These are phyloP conservation scores for Pseudopipra pipra DNA, from an alignment of 2,113 vertebrate genomes.

Conservation along the genomic window DNA sequence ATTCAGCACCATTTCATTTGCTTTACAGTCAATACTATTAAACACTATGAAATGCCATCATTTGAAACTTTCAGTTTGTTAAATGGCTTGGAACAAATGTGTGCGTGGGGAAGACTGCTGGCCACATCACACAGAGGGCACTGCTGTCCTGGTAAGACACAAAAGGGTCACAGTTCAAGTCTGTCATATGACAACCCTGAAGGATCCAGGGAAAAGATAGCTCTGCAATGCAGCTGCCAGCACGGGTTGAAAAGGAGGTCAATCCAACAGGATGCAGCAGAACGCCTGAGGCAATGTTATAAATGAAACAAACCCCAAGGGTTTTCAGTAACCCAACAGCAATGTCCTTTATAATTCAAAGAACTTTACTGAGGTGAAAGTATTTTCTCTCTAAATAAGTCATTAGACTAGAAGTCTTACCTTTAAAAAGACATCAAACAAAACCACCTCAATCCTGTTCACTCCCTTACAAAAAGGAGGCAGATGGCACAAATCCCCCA, in stretches of 20 bases:
- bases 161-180: constrained; percentile 82
- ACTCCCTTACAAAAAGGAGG: neutral
- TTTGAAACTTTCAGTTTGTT: constrained; percentile 61
- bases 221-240: constrained; percentile 78
- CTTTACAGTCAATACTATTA: constrained; percentile 50
- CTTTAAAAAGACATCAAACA: constrained; percentile 24
- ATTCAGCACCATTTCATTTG: constrained; percentile 44
- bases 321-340: constrained; percentile 73
- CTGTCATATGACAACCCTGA: constrained; percentile 79
- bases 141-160: constrained; percentile 67
- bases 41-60: constrained; percentile 36
- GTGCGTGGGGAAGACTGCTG: constrained; percentile 47
- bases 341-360: constrained; percentile 79
- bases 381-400: constrained; percentile 61
- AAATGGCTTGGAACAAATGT: constrained; percentile 54
- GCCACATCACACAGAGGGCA: constrained; percentile 59
- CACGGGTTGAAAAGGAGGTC: constrained; percentile 90
- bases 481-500: neutral
- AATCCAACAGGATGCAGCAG: constrained; percentile 88
- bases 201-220: constrained; percentile 74
- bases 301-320: constrained; percentile 91
- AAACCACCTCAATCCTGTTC: neutral
- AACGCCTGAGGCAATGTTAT: constrained; percentile 79
- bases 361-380: constrained; percentile 72
- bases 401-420: constrained; percentile 50